Evolutionary conservation across 2,113 vertebrate genomes (phyloP), one percentile per base, ranked within the genome.

Genomic region (Motacilla alba): DNA sequence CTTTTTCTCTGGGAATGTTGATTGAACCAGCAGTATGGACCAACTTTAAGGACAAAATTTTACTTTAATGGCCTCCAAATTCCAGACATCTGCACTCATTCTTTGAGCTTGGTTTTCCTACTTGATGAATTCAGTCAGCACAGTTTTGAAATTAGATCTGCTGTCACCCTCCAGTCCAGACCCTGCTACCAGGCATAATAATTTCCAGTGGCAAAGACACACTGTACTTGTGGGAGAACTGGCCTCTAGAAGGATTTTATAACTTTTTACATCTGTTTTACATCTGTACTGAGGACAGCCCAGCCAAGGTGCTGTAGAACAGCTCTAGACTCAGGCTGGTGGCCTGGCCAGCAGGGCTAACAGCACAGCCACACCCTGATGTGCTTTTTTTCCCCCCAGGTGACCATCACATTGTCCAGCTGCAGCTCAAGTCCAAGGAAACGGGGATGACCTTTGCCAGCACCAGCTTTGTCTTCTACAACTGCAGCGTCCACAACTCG

Each of bases 401-500:
- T 89, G 99, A 99, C 93, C 99, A 99, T 93, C 99, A 99, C 92
- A 98, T 99, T 10, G 99, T 99, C 66, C 99, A 99, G 94, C 99
- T 99, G 26, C 99, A 99, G 95, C 99, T 99, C 83, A 99, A 99
- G 91, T 99, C 99, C 50, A 99, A 99, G 92, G 99, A 99, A 97
- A 99, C 99, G 0, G 99, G 99, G 72, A 98, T 99, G 98, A 99
- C 99, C 26, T 99, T 99, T 56, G 99, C 99, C 92, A 99, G 99
- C 89, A 99, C 99, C 93, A 99, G 98, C 96, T 99, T 99, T 37
- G 99, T 99, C 94, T 99, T 99, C 98, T 99, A 99, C 98, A 99
- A 99, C 97, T 99, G 99, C 96, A 99, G 99, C 7, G 99, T 99
- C 81, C 99, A 99, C 95, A 99, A 99, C 68, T 99, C 99, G 99